These are phyloP conservation scores for Polypedilum vanderplanki DNA, from an alignment of 1,140 invertebrate species.

Conservation along the genomic window DNA sequence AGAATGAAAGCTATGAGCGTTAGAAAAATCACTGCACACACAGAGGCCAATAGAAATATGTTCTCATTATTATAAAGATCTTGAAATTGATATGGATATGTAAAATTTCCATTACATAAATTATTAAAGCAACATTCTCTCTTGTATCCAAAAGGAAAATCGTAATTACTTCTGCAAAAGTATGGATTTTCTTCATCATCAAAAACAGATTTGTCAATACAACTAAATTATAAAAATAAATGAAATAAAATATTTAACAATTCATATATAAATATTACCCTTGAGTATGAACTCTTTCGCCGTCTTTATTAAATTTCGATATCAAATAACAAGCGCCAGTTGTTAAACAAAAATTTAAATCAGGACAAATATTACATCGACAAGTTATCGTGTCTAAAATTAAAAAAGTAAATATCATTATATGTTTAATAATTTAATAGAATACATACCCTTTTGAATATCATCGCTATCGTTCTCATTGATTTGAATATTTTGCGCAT, in stretches of 20 bases:
- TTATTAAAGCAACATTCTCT: neutral
- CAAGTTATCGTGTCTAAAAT: neutral
- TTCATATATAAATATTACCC: neutral
- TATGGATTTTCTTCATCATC: neutral
- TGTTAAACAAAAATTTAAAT: neutral
- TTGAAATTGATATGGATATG: neutral
- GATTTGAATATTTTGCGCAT: neutral
- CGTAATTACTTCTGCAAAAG: neutral
- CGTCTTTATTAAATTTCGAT: neutral
- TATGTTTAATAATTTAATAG: no score
- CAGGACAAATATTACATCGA: neutral
- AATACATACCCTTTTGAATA: no score
- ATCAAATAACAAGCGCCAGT: neutral
- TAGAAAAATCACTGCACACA: neutral
- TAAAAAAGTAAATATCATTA: neutral
- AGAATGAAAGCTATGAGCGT: neutral
- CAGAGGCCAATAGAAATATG: neutral
- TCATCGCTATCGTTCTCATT: no score
- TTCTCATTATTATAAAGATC: neutral
- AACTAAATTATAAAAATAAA: neutral
- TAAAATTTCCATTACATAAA: slow-evolving; percentile 1
- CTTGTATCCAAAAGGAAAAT: neutral
- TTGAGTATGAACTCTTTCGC: neutral
- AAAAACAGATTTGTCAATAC: neutral
- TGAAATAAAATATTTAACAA: neutral